Percentiles rank a stretch among this genome's conserved stretches.
Evolutionary conservation across 2,113 vertebrate genomes (phyloP).

Genomic region (cattle (Bos taurus)): ARS-UCD2.0 NC_037348.1:25411501-25412000

Average conservation of each 20-base stretch:
- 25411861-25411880: background rate
- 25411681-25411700: background rate
- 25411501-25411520: background rate
- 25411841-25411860: background rate
- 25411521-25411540: background rate
- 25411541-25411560: background rate
- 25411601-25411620: background rate
- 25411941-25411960: background rate
- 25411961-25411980: background rate
- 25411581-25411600: background rate
- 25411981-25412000: background rate
- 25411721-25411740: background rate
- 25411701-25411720: background rate
- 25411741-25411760: background rate
- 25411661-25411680: background rate
- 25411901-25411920: background rate
- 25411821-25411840: background rate
- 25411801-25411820: background rate
- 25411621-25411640: rapidly evolving
- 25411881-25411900: background rate
- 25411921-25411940: background rate
- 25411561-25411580: background rate
- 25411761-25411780: rapidly evolving
- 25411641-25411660: background rate
- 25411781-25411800: background rate